phyloP scores from a whole-genome alignment of 2,888 invertebrate genomes.

The Apamea anceps region DNA sequence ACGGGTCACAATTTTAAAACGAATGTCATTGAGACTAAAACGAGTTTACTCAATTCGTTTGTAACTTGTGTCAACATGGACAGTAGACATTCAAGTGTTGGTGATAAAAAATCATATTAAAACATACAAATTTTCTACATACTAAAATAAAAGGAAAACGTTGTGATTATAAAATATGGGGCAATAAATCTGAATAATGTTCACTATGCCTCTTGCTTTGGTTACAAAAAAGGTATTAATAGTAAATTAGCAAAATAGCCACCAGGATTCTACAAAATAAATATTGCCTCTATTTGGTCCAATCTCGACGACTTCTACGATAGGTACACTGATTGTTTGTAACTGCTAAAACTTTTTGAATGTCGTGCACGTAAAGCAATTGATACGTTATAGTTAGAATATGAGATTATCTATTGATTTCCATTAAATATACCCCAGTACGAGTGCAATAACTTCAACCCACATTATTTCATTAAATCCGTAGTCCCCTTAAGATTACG shows the following conservation, averaged over 20 bases:
- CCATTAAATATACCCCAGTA: constrained; percentile 71
- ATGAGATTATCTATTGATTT: constrained; percentile 62
- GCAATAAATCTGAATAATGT: constrained; percentile 24
- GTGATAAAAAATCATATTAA: constrained; percentile 30
- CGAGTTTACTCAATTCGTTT: constrained; percentile 43
- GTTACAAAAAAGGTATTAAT: constrained; percentile 11
- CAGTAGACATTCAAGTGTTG: constrained; percentile 19
- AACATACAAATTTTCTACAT: constrained; percentile 29
- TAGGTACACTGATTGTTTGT: constrained; percentile 40
- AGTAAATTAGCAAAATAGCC: constrained; percentile 11
- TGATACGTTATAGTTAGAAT: constrained; percentile 45
- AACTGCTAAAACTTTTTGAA: constrained; percentile 49
- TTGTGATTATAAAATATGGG: constrained; percentile 29
- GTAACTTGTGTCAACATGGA: constrained; percentile 35
- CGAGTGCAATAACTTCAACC: constrained; percentile 78
- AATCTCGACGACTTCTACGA: constrained; percentile 56
- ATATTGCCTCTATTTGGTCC: constrained; percentile 20
- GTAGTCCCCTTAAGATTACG: constrained; percentile 79
- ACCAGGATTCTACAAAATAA: constrained; percentile 13
- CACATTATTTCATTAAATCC: constrained; percentile 74
- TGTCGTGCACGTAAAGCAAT: constrained; percentile 54
- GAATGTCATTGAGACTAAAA: constrained; percentile 43
- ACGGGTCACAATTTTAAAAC: constrained; percentile 34
- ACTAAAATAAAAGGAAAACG: constrained; percentile 36
- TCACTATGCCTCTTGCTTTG: constrained; percentile 6